Evolutionary conservation across 1,140 invertebrate species (phyloP), one percentile per base, ranked within the genome.

Genomic region (Phthorimaea operculella): DNA sequence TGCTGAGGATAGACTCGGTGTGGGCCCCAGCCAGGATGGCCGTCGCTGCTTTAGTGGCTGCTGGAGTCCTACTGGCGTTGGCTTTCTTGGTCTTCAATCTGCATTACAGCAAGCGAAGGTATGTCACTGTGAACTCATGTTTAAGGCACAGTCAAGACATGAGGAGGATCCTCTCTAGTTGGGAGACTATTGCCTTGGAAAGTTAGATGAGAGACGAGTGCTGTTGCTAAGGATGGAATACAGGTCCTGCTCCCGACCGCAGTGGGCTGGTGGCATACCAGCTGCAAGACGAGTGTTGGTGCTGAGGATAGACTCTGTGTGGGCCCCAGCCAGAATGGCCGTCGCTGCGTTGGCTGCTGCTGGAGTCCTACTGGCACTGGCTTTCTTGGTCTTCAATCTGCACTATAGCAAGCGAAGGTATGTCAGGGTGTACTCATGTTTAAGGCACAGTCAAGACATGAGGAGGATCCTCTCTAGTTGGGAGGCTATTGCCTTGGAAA

Each of bases 21-120:
- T 87, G 89, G 54, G 92, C 92, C 2, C 80, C 79, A 0, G 79
- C 81, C 0, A 63, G 76, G 21, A 49, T 83, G 8, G 76, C 76
- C 0, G 78, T 76, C 0, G 88, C 91, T 3, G 89, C 89, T 0
- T 75, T 95, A 2, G 92, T 94, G 16, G 87, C 88, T 11, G 79
- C 93, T 52, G 95, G 95, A 1, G 92, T 96, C n/a, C 83, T 90
- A 0, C 70, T 95, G 17, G 92, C 94, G 7, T 75, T 94, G 6
- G 88, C 89, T 5, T 96, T 96, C 73, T 85, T 97, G 16, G 90
- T 89, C 36, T 96, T 96, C 76, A 97, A 96, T 84, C 86, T 96
- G 51, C 92, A 94, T 83, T 95, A 95, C n/a, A n/a, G n/a, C n/a
- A n/a, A n/a, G n/a, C n/a, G n/a, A n/a, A n/a, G n/a, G n/a, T n/a